These are phyloP conservation scores for Hemichromis elongatus DNA, from an alignment of 2,113 vertebrate genomes.

Conservation along the genomic window DNA sequence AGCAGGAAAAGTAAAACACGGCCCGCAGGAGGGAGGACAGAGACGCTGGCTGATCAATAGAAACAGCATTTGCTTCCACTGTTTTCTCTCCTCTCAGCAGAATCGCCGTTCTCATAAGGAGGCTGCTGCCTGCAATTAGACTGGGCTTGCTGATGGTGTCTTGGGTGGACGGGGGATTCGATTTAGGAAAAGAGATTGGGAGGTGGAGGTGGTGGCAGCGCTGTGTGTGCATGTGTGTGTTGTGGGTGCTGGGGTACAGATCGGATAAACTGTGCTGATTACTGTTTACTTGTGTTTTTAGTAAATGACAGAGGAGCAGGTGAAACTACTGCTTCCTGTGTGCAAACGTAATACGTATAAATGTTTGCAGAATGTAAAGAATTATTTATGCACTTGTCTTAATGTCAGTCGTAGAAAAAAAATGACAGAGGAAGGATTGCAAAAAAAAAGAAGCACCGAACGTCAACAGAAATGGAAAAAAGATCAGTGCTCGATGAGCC, in stretches of 20 bases:
- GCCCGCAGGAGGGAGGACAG: slow-evolving; percentile 4
- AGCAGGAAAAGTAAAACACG: slow-evolving; percentile 44
- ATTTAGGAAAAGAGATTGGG: slow-evolving; percentile 34
- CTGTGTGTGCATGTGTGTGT: background rate
- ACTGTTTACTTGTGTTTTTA: background rate
- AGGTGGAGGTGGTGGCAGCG: background rate
- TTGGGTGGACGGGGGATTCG: slow-evolving; percentile 34
- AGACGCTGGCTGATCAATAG: slow-evolving; percentile 66
- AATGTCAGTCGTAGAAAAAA: background rate
- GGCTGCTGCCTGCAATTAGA: slow-evolving; percentile 59
- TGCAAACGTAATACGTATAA: background rate
- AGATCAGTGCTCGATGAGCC: background rate
- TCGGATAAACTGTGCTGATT: background rate
- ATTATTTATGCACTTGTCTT: background rate
- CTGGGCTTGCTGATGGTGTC: slow-evolving; percentile 35
- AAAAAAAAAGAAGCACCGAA: background rate
- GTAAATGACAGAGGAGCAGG: background rate
- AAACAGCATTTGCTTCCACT: slow-evolving; percentile 71
- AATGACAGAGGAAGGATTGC: background rate
- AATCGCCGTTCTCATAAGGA: slow-evolving; percentile 62
- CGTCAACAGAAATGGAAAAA: background rate
- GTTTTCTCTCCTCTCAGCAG: slow-evolving; percentile 64
- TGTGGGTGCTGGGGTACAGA: background rate
- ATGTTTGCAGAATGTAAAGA: background rate
- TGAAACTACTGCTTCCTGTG: too few species aligned